A percentile compares a stretch with the other conserved stretches of the same genome.
Evolutionary conservation across 2,888 invertebrate genomes (phyloP).

Genomic region (Calameuta pallipes): DNA sequence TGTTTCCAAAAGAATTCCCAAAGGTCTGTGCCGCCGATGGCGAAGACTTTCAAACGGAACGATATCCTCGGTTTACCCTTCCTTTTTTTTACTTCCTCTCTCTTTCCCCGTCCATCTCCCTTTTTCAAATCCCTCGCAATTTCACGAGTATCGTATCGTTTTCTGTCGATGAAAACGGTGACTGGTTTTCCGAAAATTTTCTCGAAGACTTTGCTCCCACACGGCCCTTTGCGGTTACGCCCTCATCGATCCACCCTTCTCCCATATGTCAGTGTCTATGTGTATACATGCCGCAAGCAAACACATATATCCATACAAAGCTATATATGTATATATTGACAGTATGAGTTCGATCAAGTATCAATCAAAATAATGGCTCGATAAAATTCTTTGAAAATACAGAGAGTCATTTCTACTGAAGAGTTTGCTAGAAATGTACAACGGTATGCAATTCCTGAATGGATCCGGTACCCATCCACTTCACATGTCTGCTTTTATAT

Average conservation of each 20-base stretch:
- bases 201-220: not conserved
- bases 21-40: not conserved
- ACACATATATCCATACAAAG: not conserved
- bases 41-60: not conserved
- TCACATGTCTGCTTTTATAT: not conserved
- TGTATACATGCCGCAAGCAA: not conserved
- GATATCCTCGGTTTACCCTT: not conserved
- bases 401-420: not conserved
- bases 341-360: not conserved
- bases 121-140: not conserved
- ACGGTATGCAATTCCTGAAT: too few relatives aligned
- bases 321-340: not conserved
- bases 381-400: not conserved
- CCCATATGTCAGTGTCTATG: not conserved
- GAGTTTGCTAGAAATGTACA: not conserved
- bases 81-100: not conserved
- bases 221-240: not conserved
- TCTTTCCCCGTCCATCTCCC: not conserved
- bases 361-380: not conserved
- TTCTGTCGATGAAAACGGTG: not conserved
- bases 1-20: not conserved
- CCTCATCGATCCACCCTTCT: not conserved
- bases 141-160: not conserved
- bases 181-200: not conserved
- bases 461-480: not conserved